Evolutionary conservation across 2,888 invertebrate species (phyloP).

Genomic region (Lasioglossum vierecki): DNA sequence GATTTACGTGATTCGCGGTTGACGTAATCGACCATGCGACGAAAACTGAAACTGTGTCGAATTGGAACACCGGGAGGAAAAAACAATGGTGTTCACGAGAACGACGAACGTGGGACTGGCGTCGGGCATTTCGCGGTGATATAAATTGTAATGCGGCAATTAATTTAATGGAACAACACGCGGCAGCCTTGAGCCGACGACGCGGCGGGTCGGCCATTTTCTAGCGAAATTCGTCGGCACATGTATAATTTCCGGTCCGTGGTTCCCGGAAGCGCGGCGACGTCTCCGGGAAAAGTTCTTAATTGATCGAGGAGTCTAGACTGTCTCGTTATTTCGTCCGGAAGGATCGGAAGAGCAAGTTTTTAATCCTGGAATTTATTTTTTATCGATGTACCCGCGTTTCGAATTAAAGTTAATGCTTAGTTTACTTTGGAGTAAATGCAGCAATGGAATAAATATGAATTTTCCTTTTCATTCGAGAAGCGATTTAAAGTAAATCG

Average conservation of each 20-base stretch:
- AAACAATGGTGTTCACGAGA: conserved; percentile 46
- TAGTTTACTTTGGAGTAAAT: no score
- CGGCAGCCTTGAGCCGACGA: not conserved
- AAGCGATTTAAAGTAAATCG: no score
- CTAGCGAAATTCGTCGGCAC: conserved; percentile 22
- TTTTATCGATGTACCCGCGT: no score
- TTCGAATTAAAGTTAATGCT: not conserved
- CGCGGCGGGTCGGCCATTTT: not conserved
- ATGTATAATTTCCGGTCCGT: conserved; percentile 43
- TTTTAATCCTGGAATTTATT: no score
- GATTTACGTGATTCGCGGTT: conserved; percentile 26
- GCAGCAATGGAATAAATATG: not conserved
- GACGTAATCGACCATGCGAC: conserved; percentile 61
- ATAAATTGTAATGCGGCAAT: conserved; percentile 37
- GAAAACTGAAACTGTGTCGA: conserved; percentile 67
- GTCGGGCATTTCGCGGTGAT: conserved; percentile 14
- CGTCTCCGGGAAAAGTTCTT: conserved; percentile 55
- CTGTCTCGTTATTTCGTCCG: not conserved
- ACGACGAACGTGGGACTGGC: not conserved
- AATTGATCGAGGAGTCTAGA: conserved; percentile 50
- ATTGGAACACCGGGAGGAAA: conserved; percentile 47
- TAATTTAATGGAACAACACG: conserved; percentile 41
- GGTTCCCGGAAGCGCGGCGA: conserved; percentile 1
- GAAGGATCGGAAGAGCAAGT: not conserved
- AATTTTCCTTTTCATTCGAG: not conserved